Conservation (phyloP, 1,140 invertebrate genomes). For the Dryas iulia region DNA sequence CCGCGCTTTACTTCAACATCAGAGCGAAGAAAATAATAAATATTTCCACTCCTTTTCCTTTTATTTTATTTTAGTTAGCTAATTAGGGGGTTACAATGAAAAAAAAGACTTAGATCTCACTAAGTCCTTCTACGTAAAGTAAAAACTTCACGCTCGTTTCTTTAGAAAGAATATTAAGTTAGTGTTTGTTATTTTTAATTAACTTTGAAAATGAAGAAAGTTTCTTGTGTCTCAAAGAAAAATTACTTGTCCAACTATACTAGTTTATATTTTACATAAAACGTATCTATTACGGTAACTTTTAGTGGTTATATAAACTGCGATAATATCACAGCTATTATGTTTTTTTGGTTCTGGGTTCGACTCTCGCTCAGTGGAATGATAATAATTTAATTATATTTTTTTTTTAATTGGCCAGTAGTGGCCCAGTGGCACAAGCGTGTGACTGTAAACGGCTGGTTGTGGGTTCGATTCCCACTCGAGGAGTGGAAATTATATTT, state of each 20-base stretch:
- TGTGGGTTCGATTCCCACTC: no score
- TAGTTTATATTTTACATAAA: not conserved
- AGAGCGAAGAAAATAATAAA: no score
- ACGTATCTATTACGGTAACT: not conserved
- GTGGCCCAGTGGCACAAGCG: no score
- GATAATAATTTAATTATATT: no score
- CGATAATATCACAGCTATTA: no score
- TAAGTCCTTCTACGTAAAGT: not conserved
- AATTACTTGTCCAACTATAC: not conserved
- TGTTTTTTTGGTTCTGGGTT: no score
- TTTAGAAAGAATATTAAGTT: not conserved
- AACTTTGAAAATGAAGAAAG: slow-evolving; percentile 7
- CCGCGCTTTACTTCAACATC: no score
- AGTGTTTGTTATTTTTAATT: slow-evolving; percentile 5
- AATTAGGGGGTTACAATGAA: not conserved
- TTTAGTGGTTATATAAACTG: not conserved
- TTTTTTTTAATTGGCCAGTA: no score
- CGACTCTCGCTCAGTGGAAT: no score
- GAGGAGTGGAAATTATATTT: no score
- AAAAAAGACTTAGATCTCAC: not conserved
- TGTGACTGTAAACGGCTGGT: no score
- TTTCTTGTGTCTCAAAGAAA: slow-evolving; percentile 3
- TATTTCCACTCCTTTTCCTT: no score
- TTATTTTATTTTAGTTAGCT: not conserved
- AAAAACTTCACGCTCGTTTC: not conserved